Evolutionary conservation across 2,797 vertebrate species (phyloP).

Genomic region (Lepus townsendii): DNA sequence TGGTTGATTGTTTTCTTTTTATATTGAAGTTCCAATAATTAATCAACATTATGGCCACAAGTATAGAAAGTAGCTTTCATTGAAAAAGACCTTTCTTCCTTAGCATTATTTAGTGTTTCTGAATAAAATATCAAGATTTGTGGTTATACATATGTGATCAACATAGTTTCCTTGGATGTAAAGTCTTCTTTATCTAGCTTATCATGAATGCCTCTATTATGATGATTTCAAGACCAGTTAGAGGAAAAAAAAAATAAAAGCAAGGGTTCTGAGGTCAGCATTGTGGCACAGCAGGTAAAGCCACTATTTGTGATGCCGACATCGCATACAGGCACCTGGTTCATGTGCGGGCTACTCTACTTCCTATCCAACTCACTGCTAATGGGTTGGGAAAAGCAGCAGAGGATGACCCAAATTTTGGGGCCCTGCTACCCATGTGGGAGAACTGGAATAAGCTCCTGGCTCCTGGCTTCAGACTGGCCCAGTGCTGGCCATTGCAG

Average conservation of each 20-base stretch:
- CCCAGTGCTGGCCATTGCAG: no score
- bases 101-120: background rate
- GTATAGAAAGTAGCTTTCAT: background rate
- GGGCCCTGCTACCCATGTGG: no score
- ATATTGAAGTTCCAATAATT: conserved; percentile 61
- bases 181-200: background rate
- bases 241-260: background rate
- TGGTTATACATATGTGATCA: background rate
- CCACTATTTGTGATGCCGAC: no score
- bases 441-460: no score
- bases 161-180: background rate
- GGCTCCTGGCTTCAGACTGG: no score
- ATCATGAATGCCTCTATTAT: background rate
- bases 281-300: no score
- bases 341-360: no score
- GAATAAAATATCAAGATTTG: background rate
- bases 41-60: background rate
- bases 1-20: conserved; percentile 73
- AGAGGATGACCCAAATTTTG: no score
- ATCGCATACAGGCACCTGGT: no score
- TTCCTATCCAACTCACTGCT: no score
- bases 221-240: background rate
- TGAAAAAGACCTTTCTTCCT: background rate
- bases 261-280: background rate
- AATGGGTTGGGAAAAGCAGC: no score